Evolutionary conservation across 2,113 vertebrate genomes (phyloP).

Genomic region (Podarcis raffonei): DNA sequence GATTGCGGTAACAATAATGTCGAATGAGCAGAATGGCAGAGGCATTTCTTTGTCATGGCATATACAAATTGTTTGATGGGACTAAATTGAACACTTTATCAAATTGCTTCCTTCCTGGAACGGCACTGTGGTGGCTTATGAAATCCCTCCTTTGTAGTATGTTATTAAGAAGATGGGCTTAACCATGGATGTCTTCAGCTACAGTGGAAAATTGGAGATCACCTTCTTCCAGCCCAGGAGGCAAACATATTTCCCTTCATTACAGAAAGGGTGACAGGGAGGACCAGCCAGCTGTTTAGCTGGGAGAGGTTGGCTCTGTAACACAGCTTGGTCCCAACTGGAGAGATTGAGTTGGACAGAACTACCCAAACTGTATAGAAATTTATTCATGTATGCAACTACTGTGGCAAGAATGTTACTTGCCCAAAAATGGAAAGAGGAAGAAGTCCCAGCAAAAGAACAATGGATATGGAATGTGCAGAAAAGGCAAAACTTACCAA

Average conservation of each 20-base stretch:
- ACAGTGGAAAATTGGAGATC: background rate
- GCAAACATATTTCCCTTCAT: background rate
- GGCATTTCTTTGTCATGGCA: background rate
- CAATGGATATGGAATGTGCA: no score
- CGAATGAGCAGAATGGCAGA: background rate
- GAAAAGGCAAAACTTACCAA: no score
- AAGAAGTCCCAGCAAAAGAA: no score
- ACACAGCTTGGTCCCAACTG: background rate
- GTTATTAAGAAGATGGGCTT: background rate
- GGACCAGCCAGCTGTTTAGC: background rate
- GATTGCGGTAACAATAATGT: background rate
- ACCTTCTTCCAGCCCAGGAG: accelerated
- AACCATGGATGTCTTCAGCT: background rate
- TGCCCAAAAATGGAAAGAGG: no score
- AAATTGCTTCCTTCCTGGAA: conserved; percentile 15
- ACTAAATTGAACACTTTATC: conserved; percentile 3
- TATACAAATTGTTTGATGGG: background rate
- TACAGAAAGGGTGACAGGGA: background rate
- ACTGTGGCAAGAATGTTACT: no score
- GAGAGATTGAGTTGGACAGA: background rate
- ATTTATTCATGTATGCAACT: no score
- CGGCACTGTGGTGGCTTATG: background rate
- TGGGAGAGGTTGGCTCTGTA: background rate
- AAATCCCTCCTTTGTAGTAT: background rate
- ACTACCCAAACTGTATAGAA: no score